Conservation (phyloP, 2,113 vertebrate species). For the Hippocampus zosterae region DNA sequence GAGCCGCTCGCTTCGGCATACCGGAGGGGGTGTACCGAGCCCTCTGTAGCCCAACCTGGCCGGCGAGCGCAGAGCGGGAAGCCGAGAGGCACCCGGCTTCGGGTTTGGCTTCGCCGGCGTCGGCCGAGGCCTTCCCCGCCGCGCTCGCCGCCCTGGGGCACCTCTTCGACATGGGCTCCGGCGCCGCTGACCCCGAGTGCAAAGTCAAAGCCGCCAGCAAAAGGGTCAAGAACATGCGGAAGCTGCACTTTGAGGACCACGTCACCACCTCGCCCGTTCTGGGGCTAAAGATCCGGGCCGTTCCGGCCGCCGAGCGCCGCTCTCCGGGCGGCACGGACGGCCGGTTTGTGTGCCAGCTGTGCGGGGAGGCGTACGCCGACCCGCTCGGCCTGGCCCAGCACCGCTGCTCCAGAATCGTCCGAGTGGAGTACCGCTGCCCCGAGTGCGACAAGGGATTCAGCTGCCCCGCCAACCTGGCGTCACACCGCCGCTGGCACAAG, state of each 20-base stretch:
- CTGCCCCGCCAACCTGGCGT: constrained; percentile 92
- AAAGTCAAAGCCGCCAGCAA: constrained; percentile 71
- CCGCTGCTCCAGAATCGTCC: constrained; percentile 89
- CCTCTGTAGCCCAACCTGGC: constrained; percentile 84
- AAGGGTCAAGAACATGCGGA: constrained; percentile 84
- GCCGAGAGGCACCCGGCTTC: constrained; percentile 78
- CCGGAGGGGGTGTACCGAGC: constrained; percentile 75
- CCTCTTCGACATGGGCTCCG: constrained; percentile 66
- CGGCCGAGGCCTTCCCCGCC: constrained; percentile 82
- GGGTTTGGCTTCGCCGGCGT: constrained; percentile 80
- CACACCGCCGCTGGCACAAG: constrained; percentile 93
- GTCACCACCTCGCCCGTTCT: constrained; percentile 92
- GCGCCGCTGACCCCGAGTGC: constrained; percentile 56
- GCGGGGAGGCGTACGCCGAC: constrained; percentile 86
- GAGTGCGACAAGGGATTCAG: constrained; percentile 93
- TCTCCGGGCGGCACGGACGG: constrained; percentile 59
- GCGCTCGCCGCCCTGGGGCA: constrained; percentile 67
- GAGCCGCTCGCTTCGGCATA: constrained; percentile 77
- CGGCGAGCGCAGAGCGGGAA: constrained; percentile 80
- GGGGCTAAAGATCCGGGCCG: constrained; percentile 88
- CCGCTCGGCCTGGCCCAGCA: constrained; percentile 89
- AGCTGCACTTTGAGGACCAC: constrained; percentile 86
- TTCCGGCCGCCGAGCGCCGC: constrained; percentile 74
- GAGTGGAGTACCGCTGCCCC: constrained; percentile 90
- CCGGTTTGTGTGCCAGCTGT: constrained; percentile 91